These are phyloP conservation scores for Phalacrocorax pelagicus DNA, from an alignment of 2,113 vertebrate species.

Conservation along the genomic window DNA sequence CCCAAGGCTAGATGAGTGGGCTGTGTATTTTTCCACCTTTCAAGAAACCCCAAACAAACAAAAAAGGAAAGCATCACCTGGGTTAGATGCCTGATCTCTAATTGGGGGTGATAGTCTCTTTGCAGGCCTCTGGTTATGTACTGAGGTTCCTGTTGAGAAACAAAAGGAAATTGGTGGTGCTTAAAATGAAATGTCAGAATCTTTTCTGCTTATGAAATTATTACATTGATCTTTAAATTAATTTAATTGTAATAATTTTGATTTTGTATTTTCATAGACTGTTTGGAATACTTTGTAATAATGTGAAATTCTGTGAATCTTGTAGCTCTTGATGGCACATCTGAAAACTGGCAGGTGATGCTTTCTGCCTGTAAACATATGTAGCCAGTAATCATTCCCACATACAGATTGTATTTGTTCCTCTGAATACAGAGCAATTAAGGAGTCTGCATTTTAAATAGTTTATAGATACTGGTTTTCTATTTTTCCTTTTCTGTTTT, in stretches of 20 bases:
- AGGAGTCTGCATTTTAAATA: background rate
- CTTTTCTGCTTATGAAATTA: background rate
- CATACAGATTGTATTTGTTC: background rate
- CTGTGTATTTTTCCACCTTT: background rate
- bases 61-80: background rate
- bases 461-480: background rate
- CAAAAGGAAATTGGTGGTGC: background rate
- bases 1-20: background rate
- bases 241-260: background rate
- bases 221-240: background rate
- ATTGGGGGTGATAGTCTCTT: background rate
- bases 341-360: background rate
- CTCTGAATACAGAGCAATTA: background rate
- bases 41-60: background rate
- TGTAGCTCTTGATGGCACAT: background rate
- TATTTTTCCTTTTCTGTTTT: background rate
- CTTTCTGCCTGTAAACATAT: background rate
- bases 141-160: background rate
- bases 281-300: background rate
- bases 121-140: background rate
- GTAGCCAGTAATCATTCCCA: background rate
- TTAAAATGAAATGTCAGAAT: constrained; percentile 1
- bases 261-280: background rate
- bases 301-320: background rate
- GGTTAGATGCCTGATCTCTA: background rate